Percentiles rank a stretch among this genome's conserved stretches.
phyloP scores from a whole-genome alignment of 2,797 vertebrate species.

The Enteromius anoplus region DNA sequence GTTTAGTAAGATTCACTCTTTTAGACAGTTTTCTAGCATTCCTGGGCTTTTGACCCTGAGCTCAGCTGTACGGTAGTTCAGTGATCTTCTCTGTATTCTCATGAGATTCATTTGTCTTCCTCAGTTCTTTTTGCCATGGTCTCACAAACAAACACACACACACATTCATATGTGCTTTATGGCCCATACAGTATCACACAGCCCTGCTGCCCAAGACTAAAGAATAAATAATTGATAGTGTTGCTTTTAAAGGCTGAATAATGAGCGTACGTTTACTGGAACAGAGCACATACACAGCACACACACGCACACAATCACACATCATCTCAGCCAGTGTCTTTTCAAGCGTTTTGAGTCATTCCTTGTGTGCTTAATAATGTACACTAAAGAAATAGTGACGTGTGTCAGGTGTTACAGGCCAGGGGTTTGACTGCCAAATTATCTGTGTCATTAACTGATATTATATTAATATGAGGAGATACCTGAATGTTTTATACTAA shows the following conservation, averaged over 20 bases:
- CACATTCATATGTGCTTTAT: slow-evolving; percentile 40
- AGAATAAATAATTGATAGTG: slow-evolving; percentile 79
- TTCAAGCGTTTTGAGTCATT: background rate
- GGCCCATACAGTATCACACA: slow-evolving; percentile 43
- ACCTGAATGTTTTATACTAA: background rate
- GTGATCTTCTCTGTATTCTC: background rate
- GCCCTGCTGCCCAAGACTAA: slow-evolving; percentile 37
- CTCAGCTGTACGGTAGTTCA: slow-evolving; percentile 31
- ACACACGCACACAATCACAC: slow-evolving; percentile 40
- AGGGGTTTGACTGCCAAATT: background rate
- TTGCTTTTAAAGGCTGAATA: slow-evolving; percentile 73
- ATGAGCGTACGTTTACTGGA: slow-evolving; percentile 65
- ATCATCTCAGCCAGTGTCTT: background rate
- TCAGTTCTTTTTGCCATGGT: background rate
- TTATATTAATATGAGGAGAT: background rate
- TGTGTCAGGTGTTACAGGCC: background rate
- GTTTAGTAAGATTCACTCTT: background rate
- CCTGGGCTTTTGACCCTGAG: background rate
- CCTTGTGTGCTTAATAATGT: background rate
- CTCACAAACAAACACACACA: slow-evolving; percentile 45
- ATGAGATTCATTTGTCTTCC: background rate
- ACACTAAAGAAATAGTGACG: background rate
- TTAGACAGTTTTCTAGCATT: background rate
- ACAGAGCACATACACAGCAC: slow-evolving; percentile 38
- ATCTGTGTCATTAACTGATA: background rate